These are phyloP conservation scores for Hirtodrosophila cameraria DNA, from an alignment of 2,888 invertebrate genomes.

Conservation along the genomic window DNA sequence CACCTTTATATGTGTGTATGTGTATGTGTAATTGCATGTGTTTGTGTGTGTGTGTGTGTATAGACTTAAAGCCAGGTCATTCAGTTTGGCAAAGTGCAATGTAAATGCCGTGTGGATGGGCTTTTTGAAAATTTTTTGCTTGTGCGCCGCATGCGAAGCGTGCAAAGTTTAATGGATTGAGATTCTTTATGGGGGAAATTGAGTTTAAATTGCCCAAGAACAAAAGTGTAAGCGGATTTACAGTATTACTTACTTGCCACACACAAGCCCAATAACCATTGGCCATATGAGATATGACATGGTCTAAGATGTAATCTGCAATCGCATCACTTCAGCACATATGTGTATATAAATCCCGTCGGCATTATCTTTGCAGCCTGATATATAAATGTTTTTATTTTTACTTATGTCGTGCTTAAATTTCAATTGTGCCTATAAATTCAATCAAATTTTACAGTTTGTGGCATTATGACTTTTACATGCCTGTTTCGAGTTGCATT, in stretches of 20 bases:
- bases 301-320: conserved; percentile 20
- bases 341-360: conserved; percentile 13
- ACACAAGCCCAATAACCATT: not conserved
- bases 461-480: too few species aligned
- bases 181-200: conserved; percentile 62
- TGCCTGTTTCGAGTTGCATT: too few species aligned
- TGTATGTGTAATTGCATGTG: not conserved
- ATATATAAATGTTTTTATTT: not conserved
- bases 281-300: conserved; percentile 17
- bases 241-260: conserved; percentile 7
- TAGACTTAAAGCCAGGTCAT: conserved; percentile 27
- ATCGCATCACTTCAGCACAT: conserved; percentile 20
- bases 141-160: conserved; percentile 29
- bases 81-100: conserved; percentile 46
- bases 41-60: conserved; percentile 5
- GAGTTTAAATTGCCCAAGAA: conserved; percentile 56
- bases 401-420: too few species aligned
- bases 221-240: conserved; percentile 15
- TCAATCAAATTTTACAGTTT: not conserved
- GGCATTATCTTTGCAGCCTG: conserved; percentile 1
- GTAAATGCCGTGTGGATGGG: conserved; percentile 35
- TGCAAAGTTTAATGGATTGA: conserved; percentile 59
- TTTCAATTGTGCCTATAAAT: conserved; percentile 1
- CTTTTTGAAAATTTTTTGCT: conserved; percentile 29
- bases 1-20: conserved; percentile 5